Evolutionary conservation across 1,140 invertebrate genomes (phyloP).

Genomic region (Copidosoma floridanum): DNA sequence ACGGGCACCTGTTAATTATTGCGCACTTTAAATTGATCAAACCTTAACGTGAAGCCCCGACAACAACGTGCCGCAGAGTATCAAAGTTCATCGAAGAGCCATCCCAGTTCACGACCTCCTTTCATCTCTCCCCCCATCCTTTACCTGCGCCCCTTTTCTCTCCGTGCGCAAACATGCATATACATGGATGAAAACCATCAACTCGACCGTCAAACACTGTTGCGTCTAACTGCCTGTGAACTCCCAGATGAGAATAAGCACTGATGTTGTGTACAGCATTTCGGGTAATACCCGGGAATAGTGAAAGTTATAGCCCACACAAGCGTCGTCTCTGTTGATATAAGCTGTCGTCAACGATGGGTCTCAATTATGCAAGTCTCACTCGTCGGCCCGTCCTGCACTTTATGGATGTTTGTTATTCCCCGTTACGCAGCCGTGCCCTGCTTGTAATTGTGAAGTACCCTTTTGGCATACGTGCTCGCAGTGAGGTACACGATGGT

Average conservation of each 20-base stretch:
- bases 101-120: constrained; percentile 9
- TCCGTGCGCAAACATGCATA: no score
- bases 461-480: no score
- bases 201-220: constrained; percentile 10
- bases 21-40: constrained; percentile 12
- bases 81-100: constrained; percentile 13
- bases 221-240: constrained; percentile 25
- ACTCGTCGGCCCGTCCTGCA: no score
- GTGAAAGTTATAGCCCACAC: constrained; percentile 9
- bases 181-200: constrained; percentile 5
- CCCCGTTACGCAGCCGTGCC: no score
- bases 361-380: constrained; percentile 13
- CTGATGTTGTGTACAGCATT: no score
- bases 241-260: constrained; percentile 20
- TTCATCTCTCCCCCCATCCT: neutral
- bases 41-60: neutral
- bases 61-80: neutral
- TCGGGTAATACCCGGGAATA: neutral
- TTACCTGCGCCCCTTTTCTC: neutral
- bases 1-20: constrained; percentile 17
- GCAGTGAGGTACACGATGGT: no score
- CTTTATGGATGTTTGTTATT: no score
- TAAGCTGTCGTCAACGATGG: neutral
- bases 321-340: neutral
- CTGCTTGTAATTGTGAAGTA: no score